phyloP scores from a whole-genome alignment of 1,140 invertebrate genomes.

The Penaeus indicus region DNA sequence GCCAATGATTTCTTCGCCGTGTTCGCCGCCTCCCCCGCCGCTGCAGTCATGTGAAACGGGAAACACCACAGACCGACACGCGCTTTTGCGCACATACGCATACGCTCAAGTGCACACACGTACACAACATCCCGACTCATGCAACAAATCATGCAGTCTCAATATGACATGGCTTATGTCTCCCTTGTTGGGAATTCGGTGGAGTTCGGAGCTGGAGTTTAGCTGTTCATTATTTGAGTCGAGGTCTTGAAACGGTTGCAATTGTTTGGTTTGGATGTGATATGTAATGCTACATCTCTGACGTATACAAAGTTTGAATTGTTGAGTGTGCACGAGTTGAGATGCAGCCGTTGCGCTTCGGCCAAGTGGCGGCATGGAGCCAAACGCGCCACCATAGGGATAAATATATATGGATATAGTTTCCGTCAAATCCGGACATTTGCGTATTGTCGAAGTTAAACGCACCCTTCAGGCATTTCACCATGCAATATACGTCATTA shows the following conservation, averaged over 20 bases:
- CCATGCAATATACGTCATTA: background rate
- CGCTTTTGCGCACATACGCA: slow-evolving; percentile 31
- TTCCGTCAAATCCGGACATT: too few relatives aligned
- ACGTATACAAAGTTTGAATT: background rate
- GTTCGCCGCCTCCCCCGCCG: background rate
- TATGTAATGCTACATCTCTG: too few relatives aligned
- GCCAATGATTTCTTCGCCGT: background rate
- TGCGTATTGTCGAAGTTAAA: too few relatives aligned
- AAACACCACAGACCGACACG: background rate
- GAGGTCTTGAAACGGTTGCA: too few relatives aligned
- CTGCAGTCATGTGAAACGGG: background rate
- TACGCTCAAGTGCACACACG: slow-evolving; percentile 49
- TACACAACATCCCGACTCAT: slow-evolving; percentile 51
- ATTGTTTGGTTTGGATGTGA: too few relatives aligned
- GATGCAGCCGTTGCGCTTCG: slow-evolving; percentile 52
- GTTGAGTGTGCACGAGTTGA: slow-evolving; percentile 42
- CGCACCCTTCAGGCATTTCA: too few relatives aligned
- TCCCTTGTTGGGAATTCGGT: background rate
- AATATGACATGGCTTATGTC: slow-evolving; percentile 7
- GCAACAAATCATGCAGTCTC: slow-evolving; percentile 25
- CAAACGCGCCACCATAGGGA: slow-evolving; percentile 50
- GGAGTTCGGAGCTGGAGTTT: too few relatives aligned
- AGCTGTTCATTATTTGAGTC: too few relatives aligned
- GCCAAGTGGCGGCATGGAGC: slow-evolving; percentile 53
- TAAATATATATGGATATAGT: slow-evolving; percentile 11